Conservation (phyloP, 2,888 invertebrate genomes). For the Lymantria monacha region DNA sequence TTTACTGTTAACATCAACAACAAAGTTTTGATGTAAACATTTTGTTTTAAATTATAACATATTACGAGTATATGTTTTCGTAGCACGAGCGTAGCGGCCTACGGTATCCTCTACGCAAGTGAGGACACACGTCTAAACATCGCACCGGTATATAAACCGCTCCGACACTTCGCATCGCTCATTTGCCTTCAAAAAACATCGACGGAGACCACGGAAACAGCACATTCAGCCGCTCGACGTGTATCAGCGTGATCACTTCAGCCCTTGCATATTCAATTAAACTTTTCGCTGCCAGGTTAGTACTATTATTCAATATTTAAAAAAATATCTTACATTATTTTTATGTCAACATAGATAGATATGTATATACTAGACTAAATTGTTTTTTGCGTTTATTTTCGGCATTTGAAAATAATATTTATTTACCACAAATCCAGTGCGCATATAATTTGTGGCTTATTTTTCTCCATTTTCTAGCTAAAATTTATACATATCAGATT, state of each 20-base stretch:
- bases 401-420: too few relatives aligned
- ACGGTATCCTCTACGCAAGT: conserved; percentile 51
- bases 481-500: too few relatives aligned
- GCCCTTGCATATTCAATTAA: background rate
- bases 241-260: conserved; percentile 15
- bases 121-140: conserved; percentile 33
- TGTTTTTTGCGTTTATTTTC: too few relatives aligned
- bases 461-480: too few relatives aligned
- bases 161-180: conserved; percentile 53
- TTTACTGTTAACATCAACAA: background rate
- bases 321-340: background rate
- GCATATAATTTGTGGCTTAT: too few relatives aligned
- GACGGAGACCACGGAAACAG: conserved; percentile 47
- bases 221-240: conserved; percentile 19
- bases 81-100: conserved; percentile 31
- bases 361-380: too few relatives aligned
- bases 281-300: conserved; percentile 22
- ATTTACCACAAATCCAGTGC: too few relatives aligned
- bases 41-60: background rate
- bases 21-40: background rate
- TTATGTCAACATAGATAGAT: too few relatives aligned
- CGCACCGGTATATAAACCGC: conserved; percentile 63
- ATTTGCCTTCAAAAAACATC: conserved; percentile 66
- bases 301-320: conserved; percentile 2
- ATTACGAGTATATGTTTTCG: conserved; percentile 1